Conservation (phyloP, 2,797 vertebrate genomes). For the Lacerta agilis region DNA sequence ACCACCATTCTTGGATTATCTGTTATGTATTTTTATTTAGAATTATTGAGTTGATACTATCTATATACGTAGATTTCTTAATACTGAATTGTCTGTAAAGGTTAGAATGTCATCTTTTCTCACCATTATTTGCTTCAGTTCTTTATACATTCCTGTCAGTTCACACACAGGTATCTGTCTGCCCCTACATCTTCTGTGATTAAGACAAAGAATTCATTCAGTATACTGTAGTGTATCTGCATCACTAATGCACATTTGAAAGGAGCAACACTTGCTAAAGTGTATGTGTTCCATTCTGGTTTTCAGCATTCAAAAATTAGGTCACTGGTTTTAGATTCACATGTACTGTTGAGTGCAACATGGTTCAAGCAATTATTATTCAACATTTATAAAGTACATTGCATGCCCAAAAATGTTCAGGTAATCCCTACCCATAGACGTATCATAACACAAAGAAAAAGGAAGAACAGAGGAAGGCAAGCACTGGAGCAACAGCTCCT, state of each 20-base stretch:
- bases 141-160: too few relatives aligned
- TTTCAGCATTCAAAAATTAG: not conserved
- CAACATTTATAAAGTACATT: not conserved
- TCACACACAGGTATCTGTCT: too few relatives aligned
- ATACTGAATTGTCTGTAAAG: too few relatives aligned
- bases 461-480: not conserved
- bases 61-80: too few relatives aligned
- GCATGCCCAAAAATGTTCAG: not conserved
- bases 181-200: too few relatives aligned
- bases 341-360: not conserved
- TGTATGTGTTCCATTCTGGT: not conserved
- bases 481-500: not conserved
- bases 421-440: not conserved
- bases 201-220: too few relatives aligned
- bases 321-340: not conserved
- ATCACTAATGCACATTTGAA: not conserved
- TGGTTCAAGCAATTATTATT: constrained; percentile 29
- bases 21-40: too few relatives aligned
- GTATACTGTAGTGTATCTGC: not conserved
- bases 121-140: too few relatives aligned
- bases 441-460: not conserved
- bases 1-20: too few relatives aligned
- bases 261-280: not conserved
- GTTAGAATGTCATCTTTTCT: too few relatives aligned
- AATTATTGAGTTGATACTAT: too few relatives aligned